Percentiles rank a stretch among this genome's conserved stretches.
Conservation (phyloP, 2,888 invertebrate species). For the Thera britannica region DNA sequence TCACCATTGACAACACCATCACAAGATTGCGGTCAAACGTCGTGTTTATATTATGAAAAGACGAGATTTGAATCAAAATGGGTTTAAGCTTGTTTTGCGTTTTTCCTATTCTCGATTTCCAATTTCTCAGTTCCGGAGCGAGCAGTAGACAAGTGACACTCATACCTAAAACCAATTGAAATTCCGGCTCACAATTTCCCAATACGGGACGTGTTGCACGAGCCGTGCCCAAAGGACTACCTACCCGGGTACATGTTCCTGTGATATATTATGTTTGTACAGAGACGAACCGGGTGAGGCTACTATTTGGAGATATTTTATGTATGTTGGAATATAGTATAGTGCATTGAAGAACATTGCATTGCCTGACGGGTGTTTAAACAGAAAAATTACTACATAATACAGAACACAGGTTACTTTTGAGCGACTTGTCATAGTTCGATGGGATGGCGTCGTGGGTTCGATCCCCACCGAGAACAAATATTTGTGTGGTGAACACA, state of each 20-base stretch:
- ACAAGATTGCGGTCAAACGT: too few species aligned
- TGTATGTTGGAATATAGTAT: not conserved
- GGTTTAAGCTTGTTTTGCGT: constrained; percentile 1
- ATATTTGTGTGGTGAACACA: too few species aligned
- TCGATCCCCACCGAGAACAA: too few species aligned
- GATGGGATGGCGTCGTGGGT: too few species aligned
- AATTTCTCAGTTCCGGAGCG: constrained; percentile 28
- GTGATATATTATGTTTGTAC: constrained; percentile 31
- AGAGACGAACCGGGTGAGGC: constrained; percentile 22
- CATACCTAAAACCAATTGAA: constrained; percentile 69
- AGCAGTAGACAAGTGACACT: constrained; percentile 53
- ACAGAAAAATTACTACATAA: not conserved
- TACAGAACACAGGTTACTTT: too few species aligned
- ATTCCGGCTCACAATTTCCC: constrained; percentile 66
- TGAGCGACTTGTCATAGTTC: too few species aligned
- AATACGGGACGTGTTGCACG: constrained; percentile 60
- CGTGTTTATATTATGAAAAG: too few species aligned
- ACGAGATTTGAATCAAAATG: too few species aligned
- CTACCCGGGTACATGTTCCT: constrained; percentile 44
- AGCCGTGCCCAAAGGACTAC: constrained; percentile 43
- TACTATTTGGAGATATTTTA: constrained; percentile 9
- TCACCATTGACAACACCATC: too few species aligned
- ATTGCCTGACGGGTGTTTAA: not conserved
- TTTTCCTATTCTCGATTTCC: constrained; percentile 22
- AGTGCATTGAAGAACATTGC: not conserved